These are phyloP conservation scores for Dynastes maya DNA, from an alignment of 2,888 invertebrate genomes.

Conservation along the genomic window DNA sequence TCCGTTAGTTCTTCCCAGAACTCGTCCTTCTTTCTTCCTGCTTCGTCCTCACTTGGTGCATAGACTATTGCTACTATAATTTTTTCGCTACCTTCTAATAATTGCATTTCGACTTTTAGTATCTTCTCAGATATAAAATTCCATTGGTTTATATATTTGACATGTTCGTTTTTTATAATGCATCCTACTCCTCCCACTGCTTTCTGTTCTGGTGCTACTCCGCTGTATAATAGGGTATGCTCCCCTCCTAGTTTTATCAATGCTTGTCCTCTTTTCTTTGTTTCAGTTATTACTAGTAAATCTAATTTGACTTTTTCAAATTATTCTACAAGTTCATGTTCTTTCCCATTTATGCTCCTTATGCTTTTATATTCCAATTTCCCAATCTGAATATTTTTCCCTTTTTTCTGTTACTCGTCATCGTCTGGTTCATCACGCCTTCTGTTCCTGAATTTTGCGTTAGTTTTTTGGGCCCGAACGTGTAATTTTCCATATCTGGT, in stretches of 20 bases:
- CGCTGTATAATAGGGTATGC: slow-evolving; percentile 19
- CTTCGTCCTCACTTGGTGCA: slow-evolving; percentile 40
- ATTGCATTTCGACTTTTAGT: slow-evolving; percentile 23
- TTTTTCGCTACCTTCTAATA: not conserved
- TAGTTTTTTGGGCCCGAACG: too few species aligned
- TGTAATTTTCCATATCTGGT: too few species aligned
- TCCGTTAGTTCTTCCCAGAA: slow-evolving; percentile 35
- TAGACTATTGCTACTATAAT: slow-evolving; percentile 46
- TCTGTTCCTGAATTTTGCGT: too few species aligned
- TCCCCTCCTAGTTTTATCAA: not conserved
- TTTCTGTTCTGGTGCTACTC: slow-evolving; percentile 25
- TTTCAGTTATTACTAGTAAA: not conserved
- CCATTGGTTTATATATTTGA: slow-evolving; percentile 36
- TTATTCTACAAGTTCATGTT: not conserved
- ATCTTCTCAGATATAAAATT: slow-evolving; percentile 36
- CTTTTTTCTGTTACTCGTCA: too few species aligned
- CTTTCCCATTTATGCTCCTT: not conserved
- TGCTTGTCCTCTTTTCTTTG: slow-evolving; percentile 1
- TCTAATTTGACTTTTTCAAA: not conserved
- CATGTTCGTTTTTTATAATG: slow-evolving; percentile 14
- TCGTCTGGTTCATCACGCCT: too few species aligned
- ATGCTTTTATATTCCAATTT: not conserved
- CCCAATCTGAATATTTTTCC: too few species aligned
- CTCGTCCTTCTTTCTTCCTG: slow-evolving; percentile 18
- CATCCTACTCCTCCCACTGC: slow-evolving; percentile 28